phyloP scores from a whole-genome alignment of 2,113 vertebrate genomes.

The Mormoops blainvillei region DNA sequence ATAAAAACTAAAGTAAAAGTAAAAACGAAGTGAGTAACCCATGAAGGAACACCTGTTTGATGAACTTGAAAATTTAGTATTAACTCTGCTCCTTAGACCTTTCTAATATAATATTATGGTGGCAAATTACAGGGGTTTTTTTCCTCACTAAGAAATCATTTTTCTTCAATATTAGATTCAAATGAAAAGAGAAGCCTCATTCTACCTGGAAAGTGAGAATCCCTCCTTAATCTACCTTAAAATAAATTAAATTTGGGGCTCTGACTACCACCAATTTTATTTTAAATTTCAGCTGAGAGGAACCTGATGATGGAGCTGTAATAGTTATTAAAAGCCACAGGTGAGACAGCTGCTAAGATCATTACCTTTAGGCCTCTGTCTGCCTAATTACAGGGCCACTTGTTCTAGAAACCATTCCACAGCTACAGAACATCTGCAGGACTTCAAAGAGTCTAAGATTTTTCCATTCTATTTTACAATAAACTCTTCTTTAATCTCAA shows the following conservation, averaged over 20 bases:
- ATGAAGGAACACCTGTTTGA: slow-evolving; percentile 55
- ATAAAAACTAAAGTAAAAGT: slow-evolving; percentile 30
- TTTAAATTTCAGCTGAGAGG: not conserved
- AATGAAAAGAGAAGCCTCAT: not conserved
- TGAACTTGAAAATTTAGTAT: not conserved
- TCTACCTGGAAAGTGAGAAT: not conserved
- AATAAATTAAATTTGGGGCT: not conserved
- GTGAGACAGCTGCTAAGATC: not conserved
- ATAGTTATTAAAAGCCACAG: slow-evolving; percentile 13
- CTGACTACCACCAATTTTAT: not conserved
- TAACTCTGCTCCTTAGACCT: not conserved
- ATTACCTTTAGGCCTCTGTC: not conserved
- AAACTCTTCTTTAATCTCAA: slow-evolving; percentile 12
- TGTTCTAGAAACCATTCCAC: not conserved
- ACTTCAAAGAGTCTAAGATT: not conserved
- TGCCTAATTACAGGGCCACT: slow-evolving; percentile 27
- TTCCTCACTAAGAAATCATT: not conserved
- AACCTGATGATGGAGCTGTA: not conserved
- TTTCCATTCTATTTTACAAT: not conserved
- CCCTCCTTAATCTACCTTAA: not conserved
- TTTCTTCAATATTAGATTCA: not conserved
- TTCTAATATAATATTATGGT: not conserved
- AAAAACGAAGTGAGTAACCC: slow-evolving; percentile 45
- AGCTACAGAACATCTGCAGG: not conserved
- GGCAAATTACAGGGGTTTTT: not conserved